Conservation (phyloP, 2,797 vertebrate species). For the Mus minutoides region DNA sequence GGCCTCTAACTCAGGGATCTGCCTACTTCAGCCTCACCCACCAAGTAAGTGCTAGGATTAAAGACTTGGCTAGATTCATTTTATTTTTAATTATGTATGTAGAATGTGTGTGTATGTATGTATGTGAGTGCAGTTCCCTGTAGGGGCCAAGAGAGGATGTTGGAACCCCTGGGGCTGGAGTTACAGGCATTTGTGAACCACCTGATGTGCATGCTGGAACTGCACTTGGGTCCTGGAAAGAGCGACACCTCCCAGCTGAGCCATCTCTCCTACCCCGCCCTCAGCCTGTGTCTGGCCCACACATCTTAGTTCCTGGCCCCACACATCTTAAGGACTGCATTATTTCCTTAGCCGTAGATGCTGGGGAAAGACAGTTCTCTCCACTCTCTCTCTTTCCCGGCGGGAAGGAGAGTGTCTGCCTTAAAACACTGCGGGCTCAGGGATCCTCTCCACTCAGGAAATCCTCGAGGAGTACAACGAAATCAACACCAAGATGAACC, state of each 20-base stretch:
- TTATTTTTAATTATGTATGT: neutral
- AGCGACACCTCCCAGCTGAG: neutral
- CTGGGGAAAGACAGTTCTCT: neutral
- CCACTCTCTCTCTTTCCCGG: neutral
- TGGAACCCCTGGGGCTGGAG: neutral
- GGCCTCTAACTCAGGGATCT: neutral
- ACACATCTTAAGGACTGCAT: accelerated
- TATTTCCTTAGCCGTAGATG: accelerated
- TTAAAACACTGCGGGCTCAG: neutral
- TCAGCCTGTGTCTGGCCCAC: accelerated
- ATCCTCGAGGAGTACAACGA: constrained; percentile 97
- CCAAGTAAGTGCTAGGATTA: neutral
- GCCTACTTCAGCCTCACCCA: neutral
- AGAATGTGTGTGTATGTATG: neutral
- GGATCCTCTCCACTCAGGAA: constrained; percentile 87
- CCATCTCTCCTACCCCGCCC: neutral
- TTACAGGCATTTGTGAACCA: neutral
- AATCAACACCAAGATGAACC: constrained; percentile 91
- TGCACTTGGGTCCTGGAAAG: neutral
- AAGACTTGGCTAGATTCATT: neutral
- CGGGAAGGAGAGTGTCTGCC: neutral
- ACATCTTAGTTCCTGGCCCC: neutral
- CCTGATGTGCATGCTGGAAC: neutral
- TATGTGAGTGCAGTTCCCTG: neutral
- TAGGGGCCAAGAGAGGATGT: neutral